Percentiles rank a stretch among this genome's conserved stretches.
phyloP scores from a whole-genome alignment of 2,113 vertebrate genomes.

The Siphamia tubifer region DNA sequence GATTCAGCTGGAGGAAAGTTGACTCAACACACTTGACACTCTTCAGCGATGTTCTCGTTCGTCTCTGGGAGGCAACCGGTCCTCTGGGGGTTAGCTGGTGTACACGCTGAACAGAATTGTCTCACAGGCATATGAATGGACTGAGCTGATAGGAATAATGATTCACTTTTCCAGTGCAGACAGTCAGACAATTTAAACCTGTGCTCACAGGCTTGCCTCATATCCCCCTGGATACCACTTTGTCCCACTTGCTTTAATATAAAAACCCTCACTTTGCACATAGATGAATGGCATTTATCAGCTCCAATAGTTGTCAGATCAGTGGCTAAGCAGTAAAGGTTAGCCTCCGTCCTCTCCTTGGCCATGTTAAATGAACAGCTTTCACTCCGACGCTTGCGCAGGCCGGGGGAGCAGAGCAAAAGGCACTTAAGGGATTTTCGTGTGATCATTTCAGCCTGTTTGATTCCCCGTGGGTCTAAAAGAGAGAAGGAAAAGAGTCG shows the following conservation, averaged over 20 bases:
- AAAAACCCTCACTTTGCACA: constrained; percentile 26
- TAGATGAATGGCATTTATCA: constrained; percentile 43
- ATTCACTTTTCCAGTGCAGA: constrained; percentile 12
- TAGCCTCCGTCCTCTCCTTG: constrained; percentile 25
- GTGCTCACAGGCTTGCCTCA: constrained; percentile 5
- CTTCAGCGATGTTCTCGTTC: not conserved
- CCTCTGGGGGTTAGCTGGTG: not conserved
- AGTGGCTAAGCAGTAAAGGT: constrained; percentile 40
- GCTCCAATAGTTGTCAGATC: constrained; percentile 28
- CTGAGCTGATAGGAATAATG: constrained; percentile 25
- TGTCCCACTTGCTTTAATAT: constrained; percentile 12
- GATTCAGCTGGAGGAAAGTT: constrained; percentile 1
- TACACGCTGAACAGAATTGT: constrained; percentile 2
- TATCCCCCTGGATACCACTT: constrained; percentile 25
- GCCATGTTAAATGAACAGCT: constrained; percentile 39
- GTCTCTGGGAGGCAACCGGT: not conserved
- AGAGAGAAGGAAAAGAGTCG: constrained; percentile 38
- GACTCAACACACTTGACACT: not conserved
- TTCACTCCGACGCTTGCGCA: constrained; percentile 14
- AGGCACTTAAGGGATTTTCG: constrained; percentile 62
- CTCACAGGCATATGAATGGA: not conserved
- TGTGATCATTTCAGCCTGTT: constrained; percentile 72
- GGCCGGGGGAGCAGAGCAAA: constrained; percentile 46
- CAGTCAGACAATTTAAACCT: constrained; percentile 29
- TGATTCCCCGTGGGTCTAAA: constrained; percentile 64